These are phyloP conservation scores for Pristis pectinata DNA, from an alignment of 2,797 vertebrate genomes.

Conservation along the genomic window DNA sequence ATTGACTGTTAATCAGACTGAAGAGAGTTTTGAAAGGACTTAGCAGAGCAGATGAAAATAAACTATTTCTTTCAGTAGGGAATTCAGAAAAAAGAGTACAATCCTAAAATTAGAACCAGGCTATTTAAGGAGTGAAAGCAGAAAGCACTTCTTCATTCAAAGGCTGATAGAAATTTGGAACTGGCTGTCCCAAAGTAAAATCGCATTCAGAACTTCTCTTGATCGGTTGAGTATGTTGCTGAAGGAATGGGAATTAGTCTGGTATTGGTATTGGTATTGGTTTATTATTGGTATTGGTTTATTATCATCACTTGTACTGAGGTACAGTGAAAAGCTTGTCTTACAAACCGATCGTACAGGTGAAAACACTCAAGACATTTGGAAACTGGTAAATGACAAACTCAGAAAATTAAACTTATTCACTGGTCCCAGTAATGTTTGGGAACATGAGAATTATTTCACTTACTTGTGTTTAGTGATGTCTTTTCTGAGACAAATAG, in stretches of 20 bases:
- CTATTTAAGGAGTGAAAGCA: background rate
- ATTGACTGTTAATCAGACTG: background rate
- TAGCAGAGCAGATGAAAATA: background rate
- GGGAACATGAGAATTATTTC: background rate
- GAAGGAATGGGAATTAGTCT: background rate
- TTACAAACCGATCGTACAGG: no score
- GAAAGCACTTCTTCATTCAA: background rate
- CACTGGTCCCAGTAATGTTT: background rate
- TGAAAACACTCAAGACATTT: background rate
- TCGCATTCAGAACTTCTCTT: background rate
- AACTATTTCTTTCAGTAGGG: background rate
- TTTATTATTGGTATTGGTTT: no score
- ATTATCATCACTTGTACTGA: no score
- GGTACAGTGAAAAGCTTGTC: no score
- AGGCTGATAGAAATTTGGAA: background rate
- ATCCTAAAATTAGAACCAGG: background rate
- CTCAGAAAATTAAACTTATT: background rate
- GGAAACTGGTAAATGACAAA: background rate
- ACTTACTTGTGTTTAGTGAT: background rate
- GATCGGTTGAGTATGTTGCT: background rate
- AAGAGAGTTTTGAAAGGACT: background rate
- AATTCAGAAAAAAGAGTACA: background rate
- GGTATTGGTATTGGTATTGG: no score
- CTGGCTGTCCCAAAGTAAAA: background rate
- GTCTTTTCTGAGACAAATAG: background rate